A percentile compares a stretch with the other conserved stretches of the same genome.
phyloP scores from a whole-genome alignment of 1,140 invertebrate species.

The Zaprionus gabonicus region DNA sequence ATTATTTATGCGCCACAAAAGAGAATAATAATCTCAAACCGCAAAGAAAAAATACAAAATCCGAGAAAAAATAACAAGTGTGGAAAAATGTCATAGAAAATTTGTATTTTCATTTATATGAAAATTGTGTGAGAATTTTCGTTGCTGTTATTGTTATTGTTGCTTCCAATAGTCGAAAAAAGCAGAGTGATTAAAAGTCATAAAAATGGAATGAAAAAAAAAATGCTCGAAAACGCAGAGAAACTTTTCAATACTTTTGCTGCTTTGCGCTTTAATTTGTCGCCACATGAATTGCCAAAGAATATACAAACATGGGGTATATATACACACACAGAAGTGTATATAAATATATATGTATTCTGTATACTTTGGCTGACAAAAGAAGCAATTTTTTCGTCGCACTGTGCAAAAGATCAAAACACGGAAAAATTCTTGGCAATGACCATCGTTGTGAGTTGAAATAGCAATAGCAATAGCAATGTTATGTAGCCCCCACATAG shows the following conservation, averaged over 20 bases:
- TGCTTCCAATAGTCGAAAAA: conserved; percentile 31
- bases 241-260: conserved; percentile 32
- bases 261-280: conserved; percentile 72
- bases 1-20: conserved; percentile 62
- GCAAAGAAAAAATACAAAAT: conserved; percentile 14
- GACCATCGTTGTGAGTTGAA: conserved; percentile 74
- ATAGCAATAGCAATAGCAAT: conserved; percentile 78
- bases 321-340: conserved; percentile 31
- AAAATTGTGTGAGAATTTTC: conserved; percentile 47
- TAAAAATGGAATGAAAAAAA: conserved; percentile 55
- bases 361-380: conserved; percentile 44
- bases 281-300: conserved; percentile 79
- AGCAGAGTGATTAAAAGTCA: conserved; percentile 59
- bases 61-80: conserved; percentile 28
- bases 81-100: conserved; percentile 55
- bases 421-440: conserved; percentile 83
- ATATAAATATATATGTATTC: conserved; percentile 8
- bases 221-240: background rate
- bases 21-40: conserved; percentile 5
- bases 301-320: conserved; percentile 28
- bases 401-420: conserved; percentile 73
- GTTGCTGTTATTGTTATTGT: conserved; percentile 30
- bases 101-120: conserved; percentile 41
- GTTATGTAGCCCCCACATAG: conserved; percentile 51
- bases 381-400: conserved; percentile 64